Conservation (phyloP, 2,888 invertebrate genomes). For the Acronicta psi region DNA sequence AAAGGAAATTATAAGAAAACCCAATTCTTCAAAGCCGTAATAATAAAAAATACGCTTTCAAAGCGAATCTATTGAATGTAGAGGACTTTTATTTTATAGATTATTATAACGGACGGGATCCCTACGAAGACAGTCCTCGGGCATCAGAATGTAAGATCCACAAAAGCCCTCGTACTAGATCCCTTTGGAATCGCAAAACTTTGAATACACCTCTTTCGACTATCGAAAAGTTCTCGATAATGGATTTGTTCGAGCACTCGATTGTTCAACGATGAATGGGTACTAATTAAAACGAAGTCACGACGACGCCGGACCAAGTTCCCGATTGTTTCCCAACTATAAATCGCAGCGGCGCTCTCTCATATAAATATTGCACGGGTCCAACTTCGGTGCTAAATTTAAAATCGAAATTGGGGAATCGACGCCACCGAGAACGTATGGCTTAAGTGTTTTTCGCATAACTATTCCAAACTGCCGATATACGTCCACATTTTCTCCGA, state of each 20-base stretch:
- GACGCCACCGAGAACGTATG: slow-evolving; percentile 62
- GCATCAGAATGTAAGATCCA: slow-evolving; percentile 68
- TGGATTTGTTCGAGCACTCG: slow-evolving; percentile 87
- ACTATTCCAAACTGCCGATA: slow-evolving; percentile 47
- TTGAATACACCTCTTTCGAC: slow-evolving; percentile 87
- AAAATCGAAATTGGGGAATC: slow-evolving; percentile 80
- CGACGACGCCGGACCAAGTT: slow-evolving; percentile 84
- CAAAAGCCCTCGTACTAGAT: slow-evolving; percentile 70
- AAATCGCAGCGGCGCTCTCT: slow-evolving; percentile 81
- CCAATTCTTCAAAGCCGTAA: slow-evolving; percentile 39
- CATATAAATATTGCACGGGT: slow-evolving; percentile 84
- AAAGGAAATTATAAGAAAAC: slow-evolving; percentile 68
- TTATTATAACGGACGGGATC: slow-evolving; percentile 62
- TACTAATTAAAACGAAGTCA: slow-evolving; percentile 89
- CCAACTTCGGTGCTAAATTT: slow-evolving; percentile 85
- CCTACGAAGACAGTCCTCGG: slow-evolving; percentile 56
- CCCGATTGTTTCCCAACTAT: slow-evolving; percentile 85
- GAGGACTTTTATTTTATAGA: slow-evolving; percentile 60
- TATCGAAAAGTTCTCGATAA: slow-evolving; percentile 88
- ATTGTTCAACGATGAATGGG: slow-evolving; percentile 89
- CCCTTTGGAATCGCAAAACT: slow-evolving; percentile 80
- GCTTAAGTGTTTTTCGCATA: slow-evolving; percentile 59
- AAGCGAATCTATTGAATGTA: slow-evolving; percentile 53
- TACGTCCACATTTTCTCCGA: slow-evolving; percentile 53
- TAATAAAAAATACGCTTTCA: slow-evolving; percentile 46